phyloP scores from a whole-genome alignment of 2,797 vertebrate species.

The Arrhamphus sclerolepis region DNA sequence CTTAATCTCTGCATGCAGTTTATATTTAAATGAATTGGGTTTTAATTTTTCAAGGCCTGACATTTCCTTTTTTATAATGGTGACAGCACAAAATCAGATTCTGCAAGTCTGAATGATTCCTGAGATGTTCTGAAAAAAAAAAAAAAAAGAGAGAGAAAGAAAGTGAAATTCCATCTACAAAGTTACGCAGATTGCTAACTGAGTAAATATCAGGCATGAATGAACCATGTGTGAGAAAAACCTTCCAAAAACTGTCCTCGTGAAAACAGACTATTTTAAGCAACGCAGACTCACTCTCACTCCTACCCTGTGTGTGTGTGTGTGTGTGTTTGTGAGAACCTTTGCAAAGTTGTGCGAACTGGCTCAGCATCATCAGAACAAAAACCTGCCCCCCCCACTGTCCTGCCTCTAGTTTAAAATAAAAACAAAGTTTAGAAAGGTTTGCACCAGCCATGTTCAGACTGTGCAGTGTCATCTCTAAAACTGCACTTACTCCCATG shows the following conservation, averaged over 20 bases:
- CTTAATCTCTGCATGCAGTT: neutral
- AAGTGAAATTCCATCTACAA: slow-evolving; percentile 2
- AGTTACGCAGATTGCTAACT: slow-evolving; percentile 1
- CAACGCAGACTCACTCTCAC: slow-evolving; percentile 7
- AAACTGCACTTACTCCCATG: no score
- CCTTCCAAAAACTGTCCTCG: slow-evolving; percentile 14
- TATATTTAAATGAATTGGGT: neutral
- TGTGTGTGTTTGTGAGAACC: slow-evolving; percentile 15
- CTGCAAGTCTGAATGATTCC: no score
- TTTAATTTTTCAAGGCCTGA: no score
- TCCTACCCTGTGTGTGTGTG: no score
- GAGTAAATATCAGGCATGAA: slow-evolving; percentile 12
- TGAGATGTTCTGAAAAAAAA: no score
- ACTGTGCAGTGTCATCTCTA: no score
- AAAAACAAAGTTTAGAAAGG: no score
- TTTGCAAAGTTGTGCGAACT: slow-evolving; percentile 32
- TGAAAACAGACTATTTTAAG: slow-evolving; percentile 33
- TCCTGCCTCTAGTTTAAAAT: neutral
- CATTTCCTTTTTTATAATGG: no score
- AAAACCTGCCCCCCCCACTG: slow-evolving; percentile 15
- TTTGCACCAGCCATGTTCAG: no score
- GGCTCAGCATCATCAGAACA: slow-evolving; percentile 35
- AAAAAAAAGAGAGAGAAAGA: neutral
- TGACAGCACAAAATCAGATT: no score
- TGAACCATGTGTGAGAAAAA: slow-evolving; percentile 45